Conservation (phyloP, 2,888 invertebrate species). For the Mechanitis messenoides region DNA sequence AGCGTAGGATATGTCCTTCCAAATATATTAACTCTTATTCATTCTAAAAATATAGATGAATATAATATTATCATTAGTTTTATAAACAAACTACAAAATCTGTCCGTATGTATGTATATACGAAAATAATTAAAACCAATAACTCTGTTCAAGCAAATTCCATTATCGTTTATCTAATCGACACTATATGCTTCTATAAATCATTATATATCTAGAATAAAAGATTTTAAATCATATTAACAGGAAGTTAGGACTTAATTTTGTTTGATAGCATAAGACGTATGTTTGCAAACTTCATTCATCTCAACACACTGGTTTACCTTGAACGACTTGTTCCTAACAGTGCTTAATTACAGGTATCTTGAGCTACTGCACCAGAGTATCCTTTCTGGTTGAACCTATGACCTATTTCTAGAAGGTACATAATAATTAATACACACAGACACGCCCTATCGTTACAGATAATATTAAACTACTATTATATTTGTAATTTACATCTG, state of each 20-base stretch:
- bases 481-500: no score
- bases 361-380: conserved; percentile 18
- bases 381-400: conserved; percentile 2
- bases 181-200: neutral
- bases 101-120: no score
- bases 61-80: no score
- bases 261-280: neutral
- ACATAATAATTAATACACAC: no score
- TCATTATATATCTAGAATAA: neutral
- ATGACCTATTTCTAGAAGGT: neutral
- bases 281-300: neutral
- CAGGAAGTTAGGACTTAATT: neutral
- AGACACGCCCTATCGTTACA: no score
- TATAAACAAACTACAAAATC: no score
- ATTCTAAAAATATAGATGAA: no score
- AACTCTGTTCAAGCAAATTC: neutral
- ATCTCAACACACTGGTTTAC: conserved; percentile 34
- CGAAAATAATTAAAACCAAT: no score
- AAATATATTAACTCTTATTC: no score
- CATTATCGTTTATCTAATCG: conserved; percentile 2
- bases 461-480: no score
- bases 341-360: conserved; percentile 30
- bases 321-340: conserved; percentile 41
- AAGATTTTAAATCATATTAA: neutral
- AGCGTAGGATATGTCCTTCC: no score